Evolutionary conservation across 2,113 vertebrate species (phyloP), one percentile per base, ranked within the genome.

Genomic region (Coryphaenoides rupestris): DNA sequence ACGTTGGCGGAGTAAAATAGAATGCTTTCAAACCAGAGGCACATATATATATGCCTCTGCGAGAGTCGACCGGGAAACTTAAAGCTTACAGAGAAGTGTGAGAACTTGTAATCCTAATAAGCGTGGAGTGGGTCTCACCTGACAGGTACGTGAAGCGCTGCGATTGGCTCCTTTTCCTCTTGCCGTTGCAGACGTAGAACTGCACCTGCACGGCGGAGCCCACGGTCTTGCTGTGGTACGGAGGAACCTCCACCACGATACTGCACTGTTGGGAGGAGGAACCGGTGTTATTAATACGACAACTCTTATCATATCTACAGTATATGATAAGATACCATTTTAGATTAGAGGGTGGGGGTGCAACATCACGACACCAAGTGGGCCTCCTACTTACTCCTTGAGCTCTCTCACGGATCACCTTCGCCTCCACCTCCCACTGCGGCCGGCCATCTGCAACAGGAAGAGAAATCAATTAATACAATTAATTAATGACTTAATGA

Each of bases 181-280:
- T 99, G 78, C 96, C 96, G 72, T 99, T 99, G 88, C 96, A 98
- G 78, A 98, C 94, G 74, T 96, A 97, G 89, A 98, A 99, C 87
- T 98, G 96, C 84, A 99, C 95, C 86, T 99, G 96, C 72, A 95
- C 93, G 12, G 94, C 92, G 69, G 94, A 89, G 77, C 90, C 92
- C 84, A 95, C 90, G 61, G 92, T 82, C 92, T 95, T 96, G 78
- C 95, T 98, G 88, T 98, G 96, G 90, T 99, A 98, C 0, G 96
- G 94, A 77, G 96, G 96, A 71, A 98, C 90, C 86, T 98, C 96
- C 88, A 97, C 92, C 84, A 96, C 77, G 72, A 99, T 91, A 84
- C 92, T 94, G 58, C 91, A 93, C 96, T 99, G 63, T 21, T n/a
- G n/a, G 63, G 63, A 3, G 49, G 53, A 66, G 40, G 70, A 9